A percentile compares a stretch with the other conserved stretches of the same genome.
Evolutionary conservation across 2,113 vertebrate species (phyloP).

Genomic region (Trogon surrucura): DNA sequence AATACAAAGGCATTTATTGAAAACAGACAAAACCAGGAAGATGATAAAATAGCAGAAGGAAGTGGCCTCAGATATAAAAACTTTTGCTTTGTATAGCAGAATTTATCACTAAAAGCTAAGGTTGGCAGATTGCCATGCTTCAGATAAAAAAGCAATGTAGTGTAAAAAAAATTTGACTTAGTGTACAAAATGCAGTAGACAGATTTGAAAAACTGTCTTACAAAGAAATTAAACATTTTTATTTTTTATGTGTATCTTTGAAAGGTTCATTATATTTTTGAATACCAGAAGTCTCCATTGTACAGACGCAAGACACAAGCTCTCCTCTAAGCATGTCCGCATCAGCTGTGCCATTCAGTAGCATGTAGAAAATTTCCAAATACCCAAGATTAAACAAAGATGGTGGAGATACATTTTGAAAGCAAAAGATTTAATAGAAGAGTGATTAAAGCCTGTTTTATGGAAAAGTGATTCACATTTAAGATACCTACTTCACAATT

Average conservation of each 20-base stretch:
- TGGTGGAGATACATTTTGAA: not conserved
- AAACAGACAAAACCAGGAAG: constrained; percentile 78
- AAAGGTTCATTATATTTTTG: not conserved
- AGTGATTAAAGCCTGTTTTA: not conserved
- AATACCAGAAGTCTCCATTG: not conserved
- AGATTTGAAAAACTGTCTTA: not conserved
- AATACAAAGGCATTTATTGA: constrained; percentile 69
- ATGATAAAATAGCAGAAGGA: constrained; percentile 73
- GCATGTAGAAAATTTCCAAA: not conserved
- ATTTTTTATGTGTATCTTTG: not conserved
- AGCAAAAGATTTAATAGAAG: not conserved
- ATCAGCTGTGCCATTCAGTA: not conserved
- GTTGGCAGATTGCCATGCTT: constrained; percentile 18
- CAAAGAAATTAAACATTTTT: constrained; percentile 14
- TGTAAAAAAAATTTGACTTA: not conserved
- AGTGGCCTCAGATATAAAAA: constrained; percentile 70
- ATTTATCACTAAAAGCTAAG: constrained; percentile 11
- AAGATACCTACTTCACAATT: not conserved
- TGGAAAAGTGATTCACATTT: not conserved
- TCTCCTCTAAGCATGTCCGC: not conserved
- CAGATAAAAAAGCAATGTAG: constrained; percentile 9
- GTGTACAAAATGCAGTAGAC: not conserved
- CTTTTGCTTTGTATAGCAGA: constrained; percentile 51
- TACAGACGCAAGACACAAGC: not conserved
- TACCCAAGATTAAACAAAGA: not conserved